Evolutionary conservation across 2,888 invertebrate species (phyloP).

Genomic region (Drosophila kambysellisi): DNA sequence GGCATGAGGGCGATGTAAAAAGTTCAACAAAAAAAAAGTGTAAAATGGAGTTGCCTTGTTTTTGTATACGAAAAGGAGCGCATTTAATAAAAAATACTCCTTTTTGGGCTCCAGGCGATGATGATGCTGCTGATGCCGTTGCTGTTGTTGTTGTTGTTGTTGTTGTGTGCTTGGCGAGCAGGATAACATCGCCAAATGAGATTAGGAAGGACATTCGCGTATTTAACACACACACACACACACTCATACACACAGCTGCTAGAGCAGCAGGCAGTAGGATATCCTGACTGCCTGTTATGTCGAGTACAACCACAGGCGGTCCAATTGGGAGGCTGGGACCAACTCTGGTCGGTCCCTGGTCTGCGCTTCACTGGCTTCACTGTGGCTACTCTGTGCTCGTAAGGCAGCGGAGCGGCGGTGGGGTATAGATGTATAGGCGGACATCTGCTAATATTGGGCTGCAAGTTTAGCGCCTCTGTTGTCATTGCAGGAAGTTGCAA

Average conservation of each 20-base stretch:
- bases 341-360: conserved; percentile 18
- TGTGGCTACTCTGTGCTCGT: conserved; percentile 24
- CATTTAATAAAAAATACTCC: conserved; percentile 45
- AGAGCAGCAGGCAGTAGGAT: conserved; percentile 63
- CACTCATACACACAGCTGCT: conserved; percentile 26
- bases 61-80: conserved; percentile 14
- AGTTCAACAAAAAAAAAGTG: conserved; percentile 57
- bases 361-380: conserved; percentile 39
- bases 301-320: conserved; percentile 61
- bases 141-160: conserved; percentile 16
- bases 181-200: conserved; percentile 80
- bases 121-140: background rate
- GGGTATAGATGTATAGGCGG: background rate
- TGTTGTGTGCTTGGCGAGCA: conserved; percentile 58
- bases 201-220: conserved; percentile 83
- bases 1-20: conserved; percentile 54
- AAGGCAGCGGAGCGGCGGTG: background rate
- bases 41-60: conserved; percentile 67
- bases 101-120: conserved; percentile 38
- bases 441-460: conserved; percentile 64
- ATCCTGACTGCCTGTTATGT: conserved; percentile 78
- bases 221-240: conserved; percentile 69
- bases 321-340: conserved; percentile 26
- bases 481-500: conserved; percentile 75
- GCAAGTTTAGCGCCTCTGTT: conserved; percentile 72